Conservation (phyloP, 2,888 invertebrate genomes). For the Cyaniris semiargus region DNA sequence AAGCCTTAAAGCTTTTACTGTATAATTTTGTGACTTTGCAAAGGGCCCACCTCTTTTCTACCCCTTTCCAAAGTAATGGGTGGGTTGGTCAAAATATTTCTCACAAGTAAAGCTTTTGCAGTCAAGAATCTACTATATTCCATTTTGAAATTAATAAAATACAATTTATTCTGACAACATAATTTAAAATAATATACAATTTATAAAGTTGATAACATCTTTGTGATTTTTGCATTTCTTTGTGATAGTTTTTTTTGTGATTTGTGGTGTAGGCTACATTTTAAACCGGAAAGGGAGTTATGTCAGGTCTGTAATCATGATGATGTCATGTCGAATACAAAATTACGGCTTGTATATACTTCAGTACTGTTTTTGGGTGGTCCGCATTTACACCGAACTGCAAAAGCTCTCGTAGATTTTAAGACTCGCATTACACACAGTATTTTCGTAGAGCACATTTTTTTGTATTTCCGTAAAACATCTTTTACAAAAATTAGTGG, state of each 20-base stretch:
- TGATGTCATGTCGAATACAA: slow-evolving; percentile 33
- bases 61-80: no score
- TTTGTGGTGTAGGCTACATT: slow-evolving; percentile 19
- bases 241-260: not conserved
- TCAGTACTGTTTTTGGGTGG: slow-evolving; percentile 30
- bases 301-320: slow-evolving; percentile 17
- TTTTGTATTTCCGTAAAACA: no score
- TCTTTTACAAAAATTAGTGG: no score
- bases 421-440: not conserved
- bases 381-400: slow-evolving; percentile 31
- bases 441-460: no score
- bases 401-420: not conserved
- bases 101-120: no score
- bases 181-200: not conserved
- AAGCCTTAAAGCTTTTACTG: no score
- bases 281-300: not conserved
- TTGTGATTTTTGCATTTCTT: not conserved
- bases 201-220: not conserved
- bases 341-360: slow-evolving; percentile 29
- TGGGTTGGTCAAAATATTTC: no score
- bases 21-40: no score
- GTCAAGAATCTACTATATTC: no score
- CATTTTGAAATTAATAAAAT: no score
- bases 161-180: no score
- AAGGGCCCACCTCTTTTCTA: no score